Percentiles rank a stretch among this genome's conserved stretches.
These are phyloP conservation scores for Gandaritis pyraliata DNA, from an alignment of 2,888 invertebrate genomes.

Conservation along the genomic window DNA sequence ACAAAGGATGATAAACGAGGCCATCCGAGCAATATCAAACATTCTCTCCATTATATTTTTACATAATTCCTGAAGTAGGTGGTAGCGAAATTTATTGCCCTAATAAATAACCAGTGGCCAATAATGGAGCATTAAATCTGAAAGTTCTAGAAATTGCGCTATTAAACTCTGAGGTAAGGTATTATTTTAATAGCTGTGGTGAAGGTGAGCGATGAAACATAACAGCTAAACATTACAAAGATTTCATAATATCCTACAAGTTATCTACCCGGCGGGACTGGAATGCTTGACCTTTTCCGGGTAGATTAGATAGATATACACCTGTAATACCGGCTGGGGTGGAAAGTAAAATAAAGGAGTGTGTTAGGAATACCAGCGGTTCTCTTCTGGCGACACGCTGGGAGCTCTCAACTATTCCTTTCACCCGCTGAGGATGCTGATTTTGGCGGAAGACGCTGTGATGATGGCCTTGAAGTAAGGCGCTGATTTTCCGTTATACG, in stretches of 20 bases:
- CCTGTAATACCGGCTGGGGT: too few species aligned
- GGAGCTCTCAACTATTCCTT: too few species aligned
- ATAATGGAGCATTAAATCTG: slow-evolving; percentile 64
- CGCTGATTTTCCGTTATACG: too few species aligned
- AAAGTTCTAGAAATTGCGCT: slow-evolving; percentile 46
- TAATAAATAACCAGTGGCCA: slow-evolving; percentile 64
- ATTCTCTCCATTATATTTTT: slow-evolving; percentile 48
- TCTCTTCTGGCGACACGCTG: too few species aligned
- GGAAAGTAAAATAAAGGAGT: too few species aligned
- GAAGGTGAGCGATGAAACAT: slow-evolving; percentile 5
- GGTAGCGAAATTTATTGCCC: slow-evolving; percentile 55
- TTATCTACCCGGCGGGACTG: neutral
- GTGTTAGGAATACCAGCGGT: too few species aligned
- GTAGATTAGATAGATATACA: too few species aligned
- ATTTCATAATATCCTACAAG: neutral
- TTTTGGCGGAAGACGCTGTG: too few species aligned
- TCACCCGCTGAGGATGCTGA: too few species aligned
- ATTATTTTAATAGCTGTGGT: slow-evolving; percentile 25
- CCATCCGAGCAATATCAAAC: slow-evolving; percentile 28
- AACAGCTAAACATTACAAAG: neutral
- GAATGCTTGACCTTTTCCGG: neutral
- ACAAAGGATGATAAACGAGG: slow-evolving; percentile 35
- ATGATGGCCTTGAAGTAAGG: too few species aligned
- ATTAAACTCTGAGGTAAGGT: slow-evolving; percentile 49
- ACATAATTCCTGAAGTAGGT: slow-evolving; percentile 49